Conservation (phyloP, 2,797 vertebrate species). For the Rhadinocentrus ornatus region DNA sequence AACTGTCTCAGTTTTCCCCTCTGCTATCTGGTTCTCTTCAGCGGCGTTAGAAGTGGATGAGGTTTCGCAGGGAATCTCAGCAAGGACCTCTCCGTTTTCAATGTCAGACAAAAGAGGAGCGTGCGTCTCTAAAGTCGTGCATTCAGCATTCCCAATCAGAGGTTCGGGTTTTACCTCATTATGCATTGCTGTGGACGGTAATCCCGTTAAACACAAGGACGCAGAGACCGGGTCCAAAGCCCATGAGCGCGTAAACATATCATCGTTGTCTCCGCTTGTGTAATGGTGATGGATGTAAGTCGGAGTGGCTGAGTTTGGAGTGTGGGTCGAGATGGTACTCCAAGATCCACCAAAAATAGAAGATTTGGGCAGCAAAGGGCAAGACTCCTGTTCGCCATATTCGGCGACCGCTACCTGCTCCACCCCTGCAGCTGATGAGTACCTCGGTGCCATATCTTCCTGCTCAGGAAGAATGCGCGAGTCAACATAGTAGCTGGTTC, state of each 20-base stretch:
- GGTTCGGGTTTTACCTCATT: constrained; percentile 97
- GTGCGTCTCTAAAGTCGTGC: constrained; percentile 92
- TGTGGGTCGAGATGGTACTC: constrained; percentile 89
- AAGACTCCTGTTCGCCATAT: constrained; percentile 93
- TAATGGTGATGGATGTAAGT: constrained; percentile 92
- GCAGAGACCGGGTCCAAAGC: constrained; percentile 92
- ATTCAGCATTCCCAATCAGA: constrained; percentile 90
- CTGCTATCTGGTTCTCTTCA: constrained; percentile 84
- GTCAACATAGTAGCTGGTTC: constrained; percentile 94
- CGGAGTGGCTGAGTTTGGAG: constrained; percentile 85
- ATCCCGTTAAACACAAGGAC: constrained; percentile 93
- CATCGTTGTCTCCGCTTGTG: constrained; percentile 89
- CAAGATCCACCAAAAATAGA: constrained; percentile 93
- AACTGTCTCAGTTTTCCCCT: constrained; percentile 86
- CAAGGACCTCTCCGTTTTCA: constrained; percentile 88
- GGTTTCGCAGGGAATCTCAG: constrained; percentile 85
- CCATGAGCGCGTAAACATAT: constrained; percentile 96
- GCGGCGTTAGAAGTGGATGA: constrained; percentile 77
- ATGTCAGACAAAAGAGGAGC: constrained; percentile 92
- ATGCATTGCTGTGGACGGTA: constrained; percentile 89
- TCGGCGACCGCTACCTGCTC: constrained; percentile 88
- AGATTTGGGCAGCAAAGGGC: constrained; percentile 93
- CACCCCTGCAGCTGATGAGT: constrained; percentile 85
- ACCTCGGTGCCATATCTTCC: constrained; percentile 91
- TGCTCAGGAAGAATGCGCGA: constrained; percentile 90